Evolutionary conservation across 1,140 invertebrate species (phyloP), one percentile per base, ranked within the genome.

Genomic region (Intoshia linei): DNA sequence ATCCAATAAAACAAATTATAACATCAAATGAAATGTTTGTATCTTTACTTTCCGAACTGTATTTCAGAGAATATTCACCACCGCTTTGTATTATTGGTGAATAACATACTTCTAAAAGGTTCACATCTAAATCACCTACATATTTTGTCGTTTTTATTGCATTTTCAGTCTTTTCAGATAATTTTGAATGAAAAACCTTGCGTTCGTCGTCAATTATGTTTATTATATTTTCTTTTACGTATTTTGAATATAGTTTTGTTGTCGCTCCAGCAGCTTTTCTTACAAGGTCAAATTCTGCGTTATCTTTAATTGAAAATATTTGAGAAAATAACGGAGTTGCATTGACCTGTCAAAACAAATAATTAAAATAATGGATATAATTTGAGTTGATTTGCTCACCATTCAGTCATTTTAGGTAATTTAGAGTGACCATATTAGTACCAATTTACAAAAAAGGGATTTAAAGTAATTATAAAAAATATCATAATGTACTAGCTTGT

Each of bases 21-120:
- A 78, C 70, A 29, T 83, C 87, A 62, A 92, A 95, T 54, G 93
- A 77, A 32, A 95, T 55, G 43, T 66, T 66, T 49, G 83, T 84
- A 51, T 93, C 83, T 51, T 92, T 77, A 47, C 78, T 83, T 22
- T 60, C 67, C 30, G 73, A 75, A 52, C 76, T 87, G 52, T 95
- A 95, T 59, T 95, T 98, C 1, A 98, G 63, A 50, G 69, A 78
- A 60, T 92, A 95, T 50, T 79, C 73, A 5, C 81, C 83, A 21
- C 87, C 87, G 43, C 81, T 92, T 53, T 95, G 87, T 50, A 98
- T 81, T 39, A 98, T 95, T 0, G 84, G 73, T 2, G 79, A 79
- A 56, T 95, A 98, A 55, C 84, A 93, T 66, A 84, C 77, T 50
- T 93, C 84, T 4, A 95, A 64, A 50, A 78, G 70, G 14, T 66